phyloP scores from a whole-genome alignment of 2,113 vertebrate genomes.

The Psephotus haematonotus region DNA sequence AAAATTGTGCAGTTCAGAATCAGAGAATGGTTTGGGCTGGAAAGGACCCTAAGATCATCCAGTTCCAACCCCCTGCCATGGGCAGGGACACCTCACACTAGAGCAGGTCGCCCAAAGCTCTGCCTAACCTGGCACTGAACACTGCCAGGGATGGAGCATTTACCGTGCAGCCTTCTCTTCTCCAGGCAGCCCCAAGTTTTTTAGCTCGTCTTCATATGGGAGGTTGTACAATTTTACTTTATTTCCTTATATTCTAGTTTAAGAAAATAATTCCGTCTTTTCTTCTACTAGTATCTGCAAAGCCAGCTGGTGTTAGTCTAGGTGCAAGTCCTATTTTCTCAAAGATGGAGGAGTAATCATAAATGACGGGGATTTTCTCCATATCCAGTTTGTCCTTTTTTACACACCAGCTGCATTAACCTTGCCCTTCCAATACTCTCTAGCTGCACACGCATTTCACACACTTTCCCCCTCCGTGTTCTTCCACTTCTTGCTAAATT shows the following conservation, averaged over 20 bases:
- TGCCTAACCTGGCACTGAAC: not conserved
- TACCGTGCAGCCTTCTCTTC: not conserved
- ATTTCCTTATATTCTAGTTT: not conserved
- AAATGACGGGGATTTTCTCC: not conserved
- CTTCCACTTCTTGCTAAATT: not conserved
- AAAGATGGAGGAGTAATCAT: not conserved
- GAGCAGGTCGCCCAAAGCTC: not conserved
- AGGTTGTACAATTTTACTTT: not conserved
- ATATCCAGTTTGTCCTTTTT: not conserved
- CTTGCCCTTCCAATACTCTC: not conserved
- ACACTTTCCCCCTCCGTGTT: not conserved
- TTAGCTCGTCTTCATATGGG: not conserved
- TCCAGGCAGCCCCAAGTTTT: not conserved
- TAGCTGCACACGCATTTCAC: not conserved
- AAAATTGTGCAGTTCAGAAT: not conserved
- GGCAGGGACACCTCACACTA: not conserved
- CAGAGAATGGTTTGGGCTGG: not conserved
- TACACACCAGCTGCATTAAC: not conserved
- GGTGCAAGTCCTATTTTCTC: not conserved
- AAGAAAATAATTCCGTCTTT: not conserved
- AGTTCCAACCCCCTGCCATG: not conserved
- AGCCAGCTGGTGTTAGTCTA: not conserved
- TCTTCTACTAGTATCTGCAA: not conserved
- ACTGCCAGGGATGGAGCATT: not conserved
- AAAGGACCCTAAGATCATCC: not conserved